Evolutionary conservation across 2,113 vertebrate species (phyloP).

Genomic region (Gymnobelideus leadbeateri): DNA sequence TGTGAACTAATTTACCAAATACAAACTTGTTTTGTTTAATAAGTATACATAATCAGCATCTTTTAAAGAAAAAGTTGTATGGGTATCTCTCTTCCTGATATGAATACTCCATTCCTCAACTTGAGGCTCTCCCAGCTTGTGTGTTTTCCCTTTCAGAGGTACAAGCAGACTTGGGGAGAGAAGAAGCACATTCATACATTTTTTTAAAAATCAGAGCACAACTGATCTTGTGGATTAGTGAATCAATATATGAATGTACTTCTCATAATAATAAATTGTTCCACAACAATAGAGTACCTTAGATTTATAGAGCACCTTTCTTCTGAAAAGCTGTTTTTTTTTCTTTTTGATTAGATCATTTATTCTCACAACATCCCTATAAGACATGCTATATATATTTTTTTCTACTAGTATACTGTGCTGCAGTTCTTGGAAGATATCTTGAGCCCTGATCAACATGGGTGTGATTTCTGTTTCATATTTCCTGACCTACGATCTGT

Average conservation of each 20-base stretch:
- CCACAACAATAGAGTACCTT: conserved; percentile 34
- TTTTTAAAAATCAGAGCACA: background rate
- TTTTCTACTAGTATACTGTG: conserved; percentile 40
- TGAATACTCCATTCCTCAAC: background rate
- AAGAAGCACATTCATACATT: background rate
- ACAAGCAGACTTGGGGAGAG: background rate
- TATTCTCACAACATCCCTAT: conserved; percentile 49
- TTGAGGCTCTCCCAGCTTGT: conserved; percentile 3
- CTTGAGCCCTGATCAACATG: conserved; percentile 35
- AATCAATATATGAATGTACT: conserved; percentile 44
- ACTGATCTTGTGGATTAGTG: background rate
- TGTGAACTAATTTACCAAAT: conserved; percentile 45
- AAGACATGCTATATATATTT: conserved; percentile 48
- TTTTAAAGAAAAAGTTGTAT: conserved; percentile 36
- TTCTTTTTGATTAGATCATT: conserved; percentile 58
- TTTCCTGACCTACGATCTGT: conserved; percentile 57
- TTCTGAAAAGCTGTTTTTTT: conserved; percentile 50
- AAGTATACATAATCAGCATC: conserved; percentile 28
- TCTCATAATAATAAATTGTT: conserved; percentile 42
- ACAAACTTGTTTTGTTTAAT: conserved; percentile 44
- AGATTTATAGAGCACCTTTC: conserved; percentile 18
- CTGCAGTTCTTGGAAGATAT: conserved; percentile 38
- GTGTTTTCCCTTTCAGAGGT: conserved; percentile 32
- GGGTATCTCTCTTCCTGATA: conserved; percentile 29
- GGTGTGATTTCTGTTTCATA: conserved; percentile 34